Percentiles rank a stretch among this genome's conserved stretches.
Evolutionary conservation across 2,113 vertebrate species (phyloP).

Genomic region (Epinephelus moara): DNA sequence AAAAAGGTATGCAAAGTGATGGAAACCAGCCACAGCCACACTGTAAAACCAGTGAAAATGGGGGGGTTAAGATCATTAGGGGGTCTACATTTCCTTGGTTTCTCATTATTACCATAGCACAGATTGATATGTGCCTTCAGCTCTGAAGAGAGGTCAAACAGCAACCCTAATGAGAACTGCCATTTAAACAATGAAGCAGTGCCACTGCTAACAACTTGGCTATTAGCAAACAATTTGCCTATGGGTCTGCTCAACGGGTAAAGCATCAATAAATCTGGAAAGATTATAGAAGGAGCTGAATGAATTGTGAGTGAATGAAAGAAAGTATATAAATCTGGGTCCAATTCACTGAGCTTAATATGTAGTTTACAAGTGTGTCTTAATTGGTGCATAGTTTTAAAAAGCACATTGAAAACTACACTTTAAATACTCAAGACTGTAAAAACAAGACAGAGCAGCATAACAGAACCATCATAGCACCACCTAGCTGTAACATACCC

Average conservation of each 20-base stretch:
- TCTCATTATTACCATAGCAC: constrained; percentile 62
- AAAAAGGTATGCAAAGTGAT: constrained; percentile 18
- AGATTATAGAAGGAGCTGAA: not conserved
- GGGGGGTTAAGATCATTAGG: constrained; percentile 12
- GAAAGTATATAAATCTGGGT: not conserved
- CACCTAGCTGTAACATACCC: constrained; percentile 72
- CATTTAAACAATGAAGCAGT: constrained; percentile 49
- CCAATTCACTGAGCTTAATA: not conserved
- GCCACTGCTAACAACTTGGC: not conserved
- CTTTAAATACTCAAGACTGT: not conserved
- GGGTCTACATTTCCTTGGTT: constrained; percentile 52
- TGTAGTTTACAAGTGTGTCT: not conserved
- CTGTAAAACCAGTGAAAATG: constrained; percentile 26
- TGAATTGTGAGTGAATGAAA: not conserved
- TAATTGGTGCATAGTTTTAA: not conserved
- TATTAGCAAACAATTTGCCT: not conserved
- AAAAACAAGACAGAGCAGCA: constrained; percentile 4
- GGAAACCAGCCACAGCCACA: constrained; percentile 35
- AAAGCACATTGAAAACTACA: not conserved
- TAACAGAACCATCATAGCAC: constrained; percentile 60
- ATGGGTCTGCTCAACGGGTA: not conserved
- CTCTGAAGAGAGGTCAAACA: constrained; percentile 65
- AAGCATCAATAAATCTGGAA: not conserved
- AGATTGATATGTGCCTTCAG: constrained; percentile 48
- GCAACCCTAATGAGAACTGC: constrained; percentile 45